phyloP scores from a whole-genome alignment of 2,888 invertebrate genomes.

The Epirrhoe alternata region DNA sequence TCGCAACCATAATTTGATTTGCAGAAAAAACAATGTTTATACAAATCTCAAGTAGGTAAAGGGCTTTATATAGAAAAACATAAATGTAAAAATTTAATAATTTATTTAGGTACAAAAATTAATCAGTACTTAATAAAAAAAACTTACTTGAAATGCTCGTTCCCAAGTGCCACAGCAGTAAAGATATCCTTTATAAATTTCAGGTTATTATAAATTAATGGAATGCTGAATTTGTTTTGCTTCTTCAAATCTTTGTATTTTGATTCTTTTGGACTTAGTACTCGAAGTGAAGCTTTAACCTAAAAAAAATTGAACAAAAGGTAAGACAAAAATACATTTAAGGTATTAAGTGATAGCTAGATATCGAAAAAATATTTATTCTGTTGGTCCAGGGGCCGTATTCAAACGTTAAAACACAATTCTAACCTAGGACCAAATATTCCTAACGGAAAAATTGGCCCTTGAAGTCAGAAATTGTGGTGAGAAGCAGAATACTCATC shows the following conservation, averaged over 20 bases:
- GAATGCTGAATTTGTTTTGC: constrained; percentile 72
- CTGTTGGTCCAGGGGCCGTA: no score
- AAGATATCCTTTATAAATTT: constrained; percentile 74
- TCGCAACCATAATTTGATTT: background rate
- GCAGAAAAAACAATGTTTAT: constrained; percentile 12
- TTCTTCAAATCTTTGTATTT: constrained; percentile 70
- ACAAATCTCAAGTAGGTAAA: background rate
- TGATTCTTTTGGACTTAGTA: constrained; percentile 71
- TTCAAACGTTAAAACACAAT: no score
- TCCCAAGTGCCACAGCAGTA: constrained; percentile 60
- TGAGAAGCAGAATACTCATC: no score
- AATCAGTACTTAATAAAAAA: no score
- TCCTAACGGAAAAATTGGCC: no score
- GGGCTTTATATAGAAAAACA: background rate
- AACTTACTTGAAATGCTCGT: constrained; percentile 77
- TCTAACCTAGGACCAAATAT: no score
- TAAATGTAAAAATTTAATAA: no score
- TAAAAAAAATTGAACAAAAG: constrained; percentile 49
- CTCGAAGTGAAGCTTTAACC: constrained; percentile 76
- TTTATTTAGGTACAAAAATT: no score
- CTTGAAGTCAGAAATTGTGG: no score
- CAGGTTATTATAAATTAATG: constrained; percentile 74
- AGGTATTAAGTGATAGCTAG: no score
- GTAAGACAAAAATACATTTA: background rate
- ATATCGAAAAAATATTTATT: no score